Conservation (phyloP, 2,113 vertebrate species). For the Corythornis madagascariensis region DNA sequence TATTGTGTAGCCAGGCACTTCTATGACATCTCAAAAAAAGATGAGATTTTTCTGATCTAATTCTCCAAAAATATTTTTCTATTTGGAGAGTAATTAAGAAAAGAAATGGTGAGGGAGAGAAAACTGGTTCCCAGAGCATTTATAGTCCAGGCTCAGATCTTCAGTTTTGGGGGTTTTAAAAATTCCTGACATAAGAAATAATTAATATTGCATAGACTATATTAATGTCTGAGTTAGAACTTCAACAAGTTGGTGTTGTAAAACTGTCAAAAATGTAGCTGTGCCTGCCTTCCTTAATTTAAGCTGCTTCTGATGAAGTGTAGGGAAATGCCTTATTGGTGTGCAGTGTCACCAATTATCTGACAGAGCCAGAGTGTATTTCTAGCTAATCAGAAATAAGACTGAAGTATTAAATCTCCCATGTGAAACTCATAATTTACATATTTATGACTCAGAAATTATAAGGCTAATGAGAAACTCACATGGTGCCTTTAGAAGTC, state of each 20-base stretch:
- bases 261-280: conserved; percentile 80
- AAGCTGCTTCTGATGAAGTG: conserved; percentile 76
- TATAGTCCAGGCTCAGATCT: conserved; percentile 53
- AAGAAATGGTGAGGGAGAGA: not conserved
- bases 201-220: conserved; percentile 77
- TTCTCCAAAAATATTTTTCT: too few species aligned
- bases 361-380: conserved; percentile 80
- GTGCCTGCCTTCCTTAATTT: conserved; percentile 77
- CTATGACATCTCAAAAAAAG: not conserved
- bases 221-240: conserved; percentile 78
- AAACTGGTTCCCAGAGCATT: not conserved
- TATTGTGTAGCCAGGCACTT: not conserved
- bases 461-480: conserved; percentile 87
- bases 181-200: conserved; percentile 60
- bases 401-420: conserved; percentile 85
- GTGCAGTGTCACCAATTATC: conserved; percentile 89
- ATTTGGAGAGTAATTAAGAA: not conserved
- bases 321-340: conserved; percentile 83
- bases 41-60: too few species aligned
- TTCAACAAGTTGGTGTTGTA: conserved; percentile 81
- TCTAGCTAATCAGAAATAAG: conserved; percentile 88
- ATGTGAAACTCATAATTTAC: conserved; percentile 85
- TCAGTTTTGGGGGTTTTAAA: not conserved
- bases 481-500: conserved; percentile 77
- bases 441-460: conserved; percentile 89